These are phyloP conservation scores for Rhyacophila brunnea DNA, from an alignment of 1,140 invertebrate genomes.

Conservation along the genomic window DNA sequence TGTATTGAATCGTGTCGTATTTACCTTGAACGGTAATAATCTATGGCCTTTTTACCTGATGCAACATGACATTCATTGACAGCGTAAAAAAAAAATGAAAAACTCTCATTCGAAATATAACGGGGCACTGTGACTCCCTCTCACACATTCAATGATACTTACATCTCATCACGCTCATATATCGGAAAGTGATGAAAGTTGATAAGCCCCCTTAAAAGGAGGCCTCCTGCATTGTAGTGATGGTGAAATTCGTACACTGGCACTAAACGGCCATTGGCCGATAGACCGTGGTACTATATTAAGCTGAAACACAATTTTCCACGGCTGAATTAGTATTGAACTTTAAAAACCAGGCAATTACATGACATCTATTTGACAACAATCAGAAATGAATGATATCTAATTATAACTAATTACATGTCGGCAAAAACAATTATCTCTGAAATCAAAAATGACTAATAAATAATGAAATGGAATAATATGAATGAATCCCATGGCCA, in stretches of 20 bases:
- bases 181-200: slow-evolving; percentile 21
- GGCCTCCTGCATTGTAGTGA: slow-evolving; percentile 14
- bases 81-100: too few relatives aligned
- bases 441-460: too few relatives aligned
- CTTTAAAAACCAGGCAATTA: slow-evolving; percentile 17
- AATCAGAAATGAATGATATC: too few relatives aligned
- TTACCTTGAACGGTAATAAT: too few relatives aligned
- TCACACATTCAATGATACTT: slow-evolving; percentile 31
- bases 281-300: slow-evolving; percentile 19
- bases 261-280: slow-evolving; percentile 18
- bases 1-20: too few relatives aligned
- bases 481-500: too few relatives aligned
- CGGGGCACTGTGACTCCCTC: neutral
- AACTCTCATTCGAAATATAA: too few relatives aligned
- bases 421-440: too few relatives aligned
- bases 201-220: slow-evolving; percentile 25
- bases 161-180: slow-evolving; percentile 29
- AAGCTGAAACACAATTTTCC: slow-evolving; percentile 35
- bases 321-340: slow-evolving; percentile 28
- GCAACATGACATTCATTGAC: too few relatives aligned
- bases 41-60: too few relatives aligned
- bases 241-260: slow-evolving; percentile 15
- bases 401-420: too few relatives aligned
- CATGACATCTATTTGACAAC: neutral
- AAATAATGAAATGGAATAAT: too few relatives aligned